phyloP scores from a whole-genome alignment of 2,888 invertebrate genomes.

The Andrena marginata region DNA sequence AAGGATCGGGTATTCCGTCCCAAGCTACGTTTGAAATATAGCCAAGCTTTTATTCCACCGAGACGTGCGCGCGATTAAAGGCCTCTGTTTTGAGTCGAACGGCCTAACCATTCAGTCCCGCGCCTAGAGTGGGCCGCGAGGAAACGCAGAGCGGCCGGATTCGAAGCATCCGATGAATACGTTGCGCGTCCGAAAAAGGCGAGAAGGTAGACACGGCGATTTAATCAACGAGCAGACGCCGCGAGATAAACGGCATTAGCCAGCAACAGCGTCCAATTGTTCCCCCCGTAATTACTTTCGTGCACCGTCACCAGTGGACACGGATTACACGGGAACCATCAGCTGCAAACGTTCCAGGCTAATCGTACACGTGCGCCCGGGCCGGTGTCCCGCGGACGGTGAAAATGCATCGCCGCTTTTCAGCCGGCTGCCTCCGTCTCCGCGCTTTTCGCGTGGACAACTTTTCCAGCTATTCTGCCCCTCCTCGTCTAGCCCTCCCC shows the following conservation, averaged over 20 bases:
- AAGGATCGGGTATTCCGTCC: too few species aligned
- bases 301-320: constrained; percentile 30
- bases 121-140: too few species aligned
- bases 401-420: neutral
- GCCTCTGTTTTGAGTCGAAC: too few species aligned
- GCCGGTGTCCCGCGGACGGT: neutral
- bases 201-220: neutral
- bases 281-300: constrained; percentile 66
- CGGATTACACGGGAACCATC: constrained; percentile 30
- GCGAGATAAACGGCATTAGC: constrained; percentile 22
- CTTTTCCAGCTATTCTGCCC: neutral
- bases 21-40: too few species aligned
- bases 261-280: constrained; percentile 45
- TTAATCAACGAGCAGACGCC: constrained; percentile 29
- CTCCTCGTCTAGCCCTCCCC: neutral
- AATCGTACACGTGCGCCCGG: neutral
- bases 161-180: too few species aligned
- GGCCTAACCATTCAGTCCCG: too few species aligned
- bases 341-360: constrained; percentile 9
- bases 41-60: too few species aligned
- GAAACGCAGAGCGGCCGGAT: too few species aligned
- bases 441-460: neutral
- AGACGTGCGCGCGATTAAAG: too few species aligned
- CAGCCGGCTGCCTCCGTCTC: neutral
- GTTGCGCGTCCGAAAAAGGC: neutral